A percentile compares a stretch with the other conserved stretches of the same genome.
Evolutionary conservation across 2,797 vertebrate genomes (phyloP).

Genomic region (Trichosurus vulpecula): DNA sequence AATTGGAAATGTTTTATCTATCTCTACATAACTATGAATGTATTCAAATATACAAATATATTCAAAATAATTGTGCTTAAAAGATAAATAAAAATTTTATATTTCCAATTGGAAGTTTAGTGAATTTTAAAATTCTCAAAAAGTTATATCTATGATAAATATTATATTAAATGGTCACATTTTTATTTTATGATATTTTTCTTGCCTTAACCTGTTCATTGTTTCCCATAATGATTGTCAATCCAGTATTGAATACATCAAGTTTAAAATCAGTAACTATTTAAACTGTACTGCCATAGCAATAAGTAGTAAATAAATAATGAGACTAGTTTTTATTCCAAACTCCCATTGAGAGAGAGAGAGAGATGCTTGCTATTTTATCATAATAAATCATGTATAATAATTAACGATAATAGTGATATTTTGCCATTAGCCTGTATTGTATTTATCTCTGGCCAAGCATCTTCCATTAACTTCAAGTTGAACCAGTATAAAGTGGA

Average conservation of each 20-base stretch:
- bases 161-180: neutral
- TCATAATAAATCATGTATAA: neutral
- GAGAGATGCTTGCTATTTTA: neutral
- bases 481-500: neutral
- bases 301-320: neutral
- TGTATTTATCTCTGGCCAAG: neutral
- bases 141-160: neutral
- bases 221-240: neutral
- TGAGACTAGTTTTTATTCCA: neutral
- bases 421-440: neutral
- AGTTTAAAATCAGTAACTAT: neutral
- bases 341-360: neutral
- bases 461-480: neutral
- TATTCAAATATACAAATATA: neutral
- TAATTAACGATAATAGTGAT: neutral
- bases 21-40: neutral
- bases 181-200: neutral
- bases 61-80: conserved; percentile 40
- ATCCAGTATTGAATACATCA: neutral
- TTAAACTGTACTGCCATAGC: neutral
- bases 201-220: neutral
- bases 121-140: conserved; percentile 39
- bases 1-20: conserved; percentile 14
- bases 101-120: neutral
- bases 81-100: conserved; percentile 36